Percentiles rank a stretch among this genome's conserved stretches.
These are phyloP conservation scores for Baryphthengus martii DNA, from an alignment of 2,113 vertebrate genomes.

Conservation along the genomic window DNA sequence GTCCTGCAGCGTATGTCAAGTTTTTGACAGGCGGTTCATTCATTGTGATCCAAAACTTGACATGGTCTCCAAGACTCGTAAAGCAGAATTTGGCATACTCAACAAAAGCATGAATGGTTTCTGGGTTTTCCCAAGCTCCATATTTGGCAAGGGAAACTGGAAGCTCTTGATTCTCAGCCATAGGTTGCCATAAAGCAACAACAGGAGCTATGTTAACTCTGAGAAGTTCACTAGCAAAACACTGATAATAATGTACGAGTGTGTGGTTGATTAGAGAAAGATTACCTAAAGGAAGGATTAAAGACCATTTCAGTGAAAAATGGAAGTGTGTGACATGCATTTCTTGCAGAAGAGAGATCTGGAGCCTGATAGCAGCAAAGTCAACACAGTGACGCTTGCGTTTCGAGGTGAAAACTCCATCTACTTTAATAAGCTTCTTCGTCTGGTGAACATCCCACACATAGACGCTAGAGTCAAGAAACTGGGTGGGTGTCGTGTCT, in stretches of 20 bases:
- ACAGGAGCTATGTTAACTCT: constrained; percentile 87
- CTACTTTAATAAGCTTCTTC: constrained; percentile 82
- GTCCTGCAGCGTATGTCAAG: constrained; percentile 82
- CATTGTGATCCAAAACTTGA: constrained; percentile 94
- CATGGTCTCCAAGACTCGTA: constrained; percentile 78
- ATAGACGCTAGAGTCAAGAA: constrained; percentile 87
- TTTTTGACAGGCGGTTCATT: constrained; percentile 86
- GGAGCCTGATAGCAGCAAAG: constrained; percentile 83
- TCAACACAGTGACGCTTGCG: constrained; percentile 82
- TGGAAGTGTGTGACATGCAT: constrained; percentile 87
- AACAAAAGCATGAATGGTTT: constrained; percentile 81
- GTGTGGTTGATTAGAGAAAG: constrained; percentile 80
- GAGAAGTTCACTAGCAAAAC: constrained; percentile 85
- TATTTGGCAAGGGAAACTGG: constrained; percentile 75
- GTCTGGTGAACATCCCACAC: constrained; percentile 89
- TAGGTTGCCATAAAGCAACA: constrained; percentile 91
- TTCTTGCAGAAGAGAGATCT: constrained; percentile 80
- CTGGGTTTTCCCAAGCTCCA: constrained; percentile 86
- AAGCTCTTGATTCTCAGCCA: constrained; percentile 78
- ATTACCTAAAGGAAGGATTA: constrained; percentile 83
- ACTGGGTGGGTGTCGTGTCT: constrained; percentile 86
- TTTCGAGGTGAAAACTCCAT: constrained; percentile 68
- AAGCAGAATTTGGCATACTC: constrained; percentile 90
- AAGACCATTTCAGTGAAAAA: constrained; percentile 93
- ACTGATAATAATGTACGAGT: constrained; percentile 87